Conservation (phyloP, 2,888 invertebrate genomes). For the Caenorhabditis sp. region DNA sequence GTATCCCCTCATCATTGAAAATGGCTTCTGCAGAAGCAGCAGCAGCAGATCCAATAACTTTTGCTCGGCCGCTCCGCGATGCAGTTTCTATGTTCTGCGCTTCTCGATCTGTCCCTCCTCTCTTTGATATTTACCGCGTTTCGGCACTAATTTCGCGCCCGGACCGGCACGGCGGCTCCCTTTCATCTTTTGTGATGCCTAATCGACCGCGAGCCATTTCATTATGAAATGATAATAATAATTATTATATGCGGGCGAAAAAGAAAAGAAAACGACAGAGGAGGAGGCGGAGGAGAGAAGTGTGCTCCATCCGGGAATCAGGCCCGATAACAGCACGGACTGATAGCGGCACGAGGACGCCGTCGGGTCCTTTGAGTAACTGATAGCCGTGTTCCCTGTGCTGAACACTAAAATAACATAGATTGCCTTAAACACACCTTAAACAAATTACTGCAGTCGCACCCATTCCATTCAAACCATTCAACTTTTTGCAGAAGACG, state of each 20-base stretch:
- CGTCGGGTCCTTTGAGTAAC: conserved; percentile 26
- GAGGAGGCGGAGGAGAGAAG: not conserved
- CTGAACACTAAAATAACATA: conserved; percentile 13
- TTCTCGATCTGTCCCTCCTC: conserved; percentile 17
- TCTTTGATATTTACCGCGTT: conserved; percentile 39
- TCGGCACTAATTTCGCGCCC: conserved; percentile 43
- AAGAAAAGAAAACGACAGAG: not conserved
- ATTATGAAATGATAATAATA: conserved; percentile 30
- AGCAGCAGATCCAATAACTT: no score
- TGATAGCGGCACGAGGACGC: not conserved
- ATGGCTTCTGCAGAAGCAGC: no score
- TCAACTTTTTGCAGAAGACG: conserved; percentile 62
- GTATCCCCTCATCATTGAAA: conserved; percentile 4
- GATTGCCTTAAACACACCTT: not conserved
- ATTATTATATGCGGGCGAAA: conserved; percentile 10
- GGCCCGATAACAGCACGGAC: conserved; percentile 3
- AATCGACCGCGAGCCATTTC: conserved; percentile 22
- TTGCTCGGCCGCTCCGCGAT: not conserved
- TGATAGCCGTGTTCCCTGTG: conserved; percentile 7
- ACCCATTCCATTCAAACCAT: not conserved
- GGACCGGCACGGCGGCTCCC: conserved; percentile 18
- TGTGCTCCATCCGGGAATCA: conserved; percentile 4
- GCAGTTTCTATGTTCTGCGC: not conserved
- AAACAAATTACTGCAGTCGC: conserved; percentile 3
- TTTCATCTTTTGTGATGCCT: conserved; percentile 34